phyloP scores from a whole-genome alignment of 1,140 invertebrate species.

The Tetragonula clypearis region DNA sequence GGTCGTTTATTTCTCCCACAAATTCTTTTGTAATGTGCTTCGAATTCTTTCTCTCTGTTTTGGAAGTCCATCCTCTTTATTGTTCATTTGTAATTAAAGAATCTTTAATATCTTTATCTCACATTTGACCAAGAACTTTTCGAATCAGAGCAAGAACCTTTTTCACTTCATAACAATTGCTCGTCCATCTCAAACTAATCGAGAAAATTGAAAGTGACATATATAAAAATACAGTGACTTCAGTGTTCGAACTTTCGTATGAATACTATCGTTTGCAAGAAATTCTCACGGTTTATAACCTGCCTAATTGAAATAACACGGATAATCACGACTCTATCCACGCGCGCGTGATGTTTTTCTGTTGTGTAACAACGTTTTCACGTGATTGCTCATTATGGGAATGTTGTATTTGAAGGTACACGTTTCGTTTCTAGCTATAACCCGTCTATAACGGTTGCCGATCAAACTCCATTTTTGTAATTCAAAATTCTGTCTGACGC shows the following conservation, averaged over 20 bases:
- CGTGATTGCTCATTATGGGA: not conserved
- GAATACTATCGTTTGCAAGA: not conserved
- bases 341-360: not conserved
- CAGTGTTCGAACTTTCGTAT: not conserved
- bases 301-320: not conserved
- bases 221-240: not conserved
- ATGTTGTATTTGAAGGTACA: not conserved
- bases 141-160: not conserved
- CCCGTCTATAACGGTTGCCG: conserved; percentile 15
- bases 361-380: not conserved
- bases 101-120: not conserved
- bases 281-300: not conserved
- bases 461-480: conserved; percentile 29
- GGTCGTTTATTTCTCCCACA: not conserved
- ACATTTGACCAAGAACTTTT: not conserved
- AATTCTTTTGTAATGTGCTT: not conserved
- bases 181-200: not conserved
- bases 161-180: not conserved
- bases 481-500: conserved; percentile 35
- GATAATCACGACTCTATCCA: not conserved
- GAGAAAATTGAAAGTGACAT: no score
- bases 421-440: not conserved
- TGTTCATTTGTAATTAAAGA: not conserved
- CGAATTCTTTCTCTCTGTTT: not conserved
- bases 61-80: conserved; percentile 8